Percentiles rank a stretch among this genome's conserved stretches.
Evolutionary conservation across 2,888 invertebrate genomes (phyloP).

Genomic region (Lepidocyrtinus sp.): DNA sequence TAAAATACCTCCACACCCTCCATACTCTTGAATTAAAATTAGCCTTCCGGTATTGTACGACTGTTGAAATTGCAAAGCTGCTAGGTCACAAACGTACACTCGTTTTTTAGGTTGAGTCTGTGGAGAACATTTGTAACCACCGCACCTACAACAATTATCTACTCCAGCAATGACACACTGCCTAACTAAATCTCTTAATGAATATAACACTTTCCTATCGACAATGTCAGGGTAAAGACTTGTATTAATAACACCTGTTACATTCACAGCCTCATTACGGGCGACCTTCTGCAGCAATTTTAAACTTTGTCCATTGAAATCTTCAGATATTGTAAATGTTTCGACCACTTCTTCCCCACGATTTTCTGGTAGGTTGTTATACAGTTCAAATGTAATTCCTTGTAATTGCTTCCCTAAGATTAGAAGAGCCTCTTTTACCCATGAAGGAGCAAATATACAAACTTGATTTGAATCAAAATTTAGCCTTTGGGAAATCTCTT

Average conservation of each 20-base stretch:
- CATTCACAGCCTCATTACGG: constrained; percentile 52
- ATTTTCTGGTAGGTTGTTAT: constrained; percentile 19
- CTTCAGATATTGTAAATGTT: constrained; percentile 38
- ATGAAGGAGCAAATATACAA: constrained; percentile 55
- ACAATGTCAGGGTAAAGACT: constrained; percentile 36
- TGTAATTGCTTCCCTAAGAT: constrained; percentile 30
- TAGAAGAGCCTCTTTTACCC: constrained; percentile 52
- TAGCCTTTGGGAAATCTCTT: constrained; percentile 4
- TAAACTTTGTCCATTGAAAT: constrained; percentile 47
- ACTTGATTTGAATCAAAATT: constrained; percentile 9
- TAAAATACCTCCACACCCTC: constrained; percentile 40
- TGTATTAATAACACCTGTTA: constrained; percentile 48
- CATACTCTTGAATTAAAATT: constrained; percentile 34
- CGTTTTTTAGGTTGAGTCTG: constrained; percentile 22
- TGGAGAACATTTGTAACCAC: constrained; percentile 41
- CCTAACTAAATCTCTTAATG: constrained; percentile 54
- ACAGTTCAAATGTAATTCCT: constrained; percentile 30
- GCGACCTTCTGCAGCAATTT: constrained; percentile 44
- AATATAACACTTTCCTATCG: constrained; percentile 43
- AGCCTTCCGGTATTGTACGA: constrained; percentile 60
- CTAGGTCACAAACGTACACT: constrained; percentile 56
- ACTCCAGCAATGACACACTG: constrained; percentile 54
- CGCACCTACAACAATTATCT: constrained; percentile 52
- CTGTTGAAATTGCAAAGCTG: constrained; percentile 63
- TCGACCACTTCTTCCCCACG: background rate